These are phyloP conservation scores for Cephus runcator DNA, from an alignment of 2,888 invertebrate genomes.

Conservation along the genomic window DNA sequence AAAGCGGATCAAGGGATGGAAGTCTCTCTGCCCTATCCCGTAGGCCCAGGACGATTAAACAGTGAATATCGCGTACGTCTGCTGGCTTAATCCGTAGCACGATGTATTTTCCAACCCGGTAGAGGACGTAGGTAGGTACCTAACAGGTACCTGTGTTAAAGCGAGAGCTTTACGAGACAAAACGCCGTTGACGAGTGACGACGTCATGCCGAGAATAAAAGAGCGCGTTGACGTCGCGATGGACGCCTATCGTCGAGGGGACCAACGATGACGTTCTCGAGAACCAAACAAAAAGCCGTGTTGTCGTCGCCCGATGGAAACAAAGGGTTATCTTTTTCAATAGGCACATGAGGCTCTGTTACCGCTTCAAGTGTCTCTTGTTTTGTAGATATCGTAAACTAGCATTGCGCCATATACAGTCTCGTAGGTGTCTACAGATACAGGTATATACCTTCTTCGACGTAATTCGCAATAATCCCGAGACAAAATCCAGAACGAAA, in stretches of 20 bases:
- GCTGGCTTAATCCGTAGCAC: not conserved
- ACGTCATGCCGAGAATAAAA: not conserved
- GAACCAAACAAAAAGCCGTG: not conserved
- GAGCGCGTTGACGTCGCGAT: not conserved
- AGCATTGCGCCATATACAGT: not conserved
- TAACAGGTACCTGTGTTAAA: not conserved
- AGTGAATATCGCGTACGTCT: conserved; percentile 21
- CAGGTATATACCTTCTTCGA: not conserved
- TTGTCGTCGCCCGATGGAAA: not conserved
- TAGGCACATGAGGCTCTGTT: conserved; percentile 6
- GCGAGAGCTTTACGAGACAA: not conserved
- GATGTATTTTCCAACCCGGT: not conserved
- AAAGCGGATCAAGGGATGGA: not conserved
- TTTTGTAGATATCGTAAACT: not conserved
- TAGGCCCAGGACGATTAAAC: conserved; percentile 20
- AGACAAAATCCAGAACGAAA: not conserved
- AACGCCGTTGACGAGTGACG: not conserved
- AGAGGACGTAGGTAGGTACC: not conserved
- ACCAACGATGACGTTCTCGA: not conserved
- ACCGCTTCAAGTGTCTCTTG: not conserved
- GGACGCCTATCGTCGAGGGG: not conserved
- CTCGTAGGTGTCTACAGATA: not conserved
- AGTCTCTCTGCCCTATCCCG: not conserved
- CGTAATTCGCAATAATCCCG: not conserved
- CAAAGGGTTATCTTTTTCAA: conserved; percentile 21